Percentiles rank a stretch among this genome's conserved stretches.
Evolutionary conservation across 2,113 vertebrate genomes (phyloP).

Genomic region (Buteo buteo): DNA sequence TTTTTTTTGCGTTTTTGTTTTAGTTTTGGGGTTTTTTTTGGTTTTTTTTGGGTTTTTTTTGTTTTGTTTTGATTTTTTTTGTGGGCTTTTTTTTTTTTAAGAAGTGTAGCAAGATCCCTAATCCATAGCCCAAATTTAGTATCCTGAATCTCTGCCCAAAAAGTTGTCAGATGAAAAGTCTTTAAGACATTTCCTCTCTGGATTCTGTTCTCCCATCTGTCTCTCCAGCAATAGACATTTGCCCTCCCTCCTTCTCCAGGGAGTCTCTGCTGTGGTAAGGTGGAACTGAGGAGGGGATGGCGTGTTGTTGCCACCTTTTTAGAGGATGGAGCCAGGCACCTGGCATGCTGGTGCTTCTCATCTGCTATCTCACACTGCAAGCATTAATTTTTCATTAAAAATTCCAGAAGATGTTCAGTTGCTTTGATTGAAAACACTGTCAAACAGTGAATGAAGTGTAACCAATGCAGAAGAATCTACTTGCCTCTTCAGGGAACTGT

Average conservation of each 20-base stretch:
- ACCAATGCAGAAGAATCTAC: background rate
- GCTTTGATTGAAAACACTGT: background rate
- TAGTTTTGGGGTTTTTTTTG: background rate
- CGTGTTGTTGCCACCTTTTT: background rate
- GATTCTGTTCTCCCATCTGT: background rate
- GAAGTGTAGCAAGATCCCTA: constrained; percentile 34
- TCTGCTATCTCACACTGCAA: background rate
- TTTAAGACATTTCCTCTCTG: background rate
- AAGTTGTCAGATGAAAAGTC: constrained; percentile 30
- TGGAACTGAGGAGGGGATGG: background rate
- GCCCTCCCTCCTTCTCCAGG: background rate
- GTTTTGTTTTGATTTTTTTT: background rate
- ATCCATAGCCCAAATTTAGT: constrained; percentile 56
- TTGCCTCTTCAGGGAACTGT: background rate
- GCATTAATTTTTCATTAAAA: background rate
- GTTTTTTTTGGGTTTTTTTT: too few species aligned
- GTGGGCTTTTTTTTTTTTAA: background rate
- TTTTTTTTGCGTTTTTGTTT: background rate
- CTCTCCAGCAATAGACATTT: background rate
- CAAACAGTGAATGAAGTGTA: background rate
- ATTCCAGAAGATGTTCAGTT: background rate
- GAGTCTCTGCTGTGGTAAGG: background rate
- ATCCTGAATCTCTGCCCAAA: constrained; percentile 28
- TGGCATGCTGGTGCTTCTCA: background rate
- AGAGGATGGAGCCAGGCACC: background rate